phyloP scores from a whole-genome alignment of 2,888 invertebrate genomes.

The Watsonalla binaria region DNA sequence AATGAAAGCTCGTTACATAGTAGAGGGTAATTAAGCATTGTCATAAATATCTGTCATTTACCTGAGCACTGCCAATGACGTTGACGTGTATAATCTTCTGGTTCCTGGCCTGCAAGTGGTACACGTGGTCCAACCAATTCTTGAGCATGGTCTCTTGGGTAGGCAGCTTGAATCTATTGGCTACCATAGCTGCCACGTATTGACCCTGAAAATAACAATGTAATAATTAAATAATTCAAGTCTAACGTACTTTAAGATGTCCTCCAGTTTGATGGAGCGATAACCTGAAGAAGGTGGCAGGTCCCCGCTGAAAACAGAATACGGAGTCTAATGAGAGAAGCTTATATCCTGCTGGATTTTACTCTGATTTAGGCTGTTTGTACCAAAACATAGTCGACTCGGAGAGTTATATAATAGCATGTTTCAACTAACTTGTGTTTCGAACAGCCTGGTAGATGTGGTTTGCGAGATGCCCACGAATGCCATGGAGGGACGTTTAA shows the following conservation, averaged over 20 bases:
- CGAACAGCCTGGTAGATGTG: constrained; percentile 81
- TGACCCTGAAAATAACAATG: constrained; percentile 28
- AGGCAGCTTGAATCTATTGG: constrained; percentile 80
- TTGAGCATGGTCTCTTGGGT: constrained; percentile 81
- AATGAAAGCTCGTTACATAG: too few species aligned
- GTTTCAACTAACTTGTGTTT: constrained; percentile 80
- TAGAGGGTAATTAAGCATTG: too few species aligned
- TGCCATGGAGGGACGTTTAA: constrained; percentile 85
- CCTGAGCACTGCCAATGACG: constrained; percentile 49
- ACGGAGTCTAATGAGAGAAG: too few species aligned
- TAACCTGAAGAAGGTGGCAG: too few species aligned
- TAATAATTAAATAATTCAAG: background rate
- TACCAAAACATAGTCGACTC: too few species aligned
- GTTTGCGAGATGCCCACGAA: constrained; percentile 87
- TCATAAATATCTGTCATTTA: constrained; percentile 19
- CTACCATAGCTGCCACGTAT: constrained; percentile 80
- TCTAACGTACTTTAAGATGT: too few species aligned
- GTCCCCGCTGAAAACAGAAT: too few species aligned
- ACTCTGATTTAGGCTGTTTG: too few species aligned
- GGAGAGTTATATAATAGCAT: too few species aligned
- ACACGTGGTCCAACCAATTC: constrained; percentile 76
- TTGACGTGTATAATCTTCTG: constrained; percentile 60
- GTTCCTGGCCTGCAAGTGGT: constrained; percentile 43
- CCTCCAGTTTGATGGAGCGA: too few species aligned
- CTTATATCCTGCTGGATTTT: too few species aligned